Evolutionary conservation across 2,888 invertebrate genomes (phyloP), one percentile per base, ranked within the genome.

Genomic region (Nemurella pictetii): DNA sequence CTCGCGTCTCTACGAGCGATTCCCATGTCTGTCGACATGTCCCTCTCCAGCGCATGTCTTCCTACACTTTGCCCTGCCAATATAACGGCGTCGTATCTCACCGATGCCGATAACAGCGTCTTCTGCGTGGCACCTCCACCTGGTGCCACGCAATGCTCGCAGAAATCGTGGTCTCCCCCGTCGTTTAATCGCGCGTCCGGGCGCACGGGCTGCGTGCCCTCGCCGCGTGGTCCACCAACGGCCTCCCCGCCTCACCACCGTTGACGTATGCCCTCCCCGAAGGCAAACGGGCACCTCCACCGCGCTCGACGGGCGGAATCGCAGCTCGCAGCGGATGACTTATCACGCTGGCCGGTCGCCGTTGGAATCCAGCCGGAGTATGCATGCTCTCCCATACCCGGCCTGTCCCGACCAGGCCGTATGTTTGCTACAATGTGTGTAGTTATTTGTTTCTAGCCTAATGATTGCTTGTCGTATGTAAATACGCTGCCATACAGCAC

Each of bases 401-500:
- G 5, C 15, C 55, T 20, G 55, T 7, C 9, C 55, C 15, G 55
- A 1, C 15, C 55, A 12, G 55, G 55, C 15, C 55, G 55, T 55
- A 55, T 55, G 55, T 55, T 55, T 55, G 55, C 55, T 55, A 55
- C 55, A 55, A 55, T 55, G 55, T 55, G 55, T 55, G 55, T 75
- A 75, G 75, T 75, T 75, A 75, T 75, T 75, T 75, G 75, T 75
- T 75, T 75, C 75, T 75, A 28, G 75, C 27, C 28, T 75, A 75
- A 75, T 75, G 75, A 75, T 27, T 75, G 75, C 28, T 75, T 75
- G 75, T 75, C 26, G 12, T 75, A 75, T 75, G 75, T 75, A 75
- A 75, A 75, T 75, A 75, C 26, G 75, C 26, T 75, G 75, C 25
- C 75, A 75, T 5, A 75, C 27, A 27, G 75, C 27, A 28, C 75